phyloP scores from a whole-genome alignment of 2,113 vertebrate genomes.

The Lepisosteus oculatus region DNA sequence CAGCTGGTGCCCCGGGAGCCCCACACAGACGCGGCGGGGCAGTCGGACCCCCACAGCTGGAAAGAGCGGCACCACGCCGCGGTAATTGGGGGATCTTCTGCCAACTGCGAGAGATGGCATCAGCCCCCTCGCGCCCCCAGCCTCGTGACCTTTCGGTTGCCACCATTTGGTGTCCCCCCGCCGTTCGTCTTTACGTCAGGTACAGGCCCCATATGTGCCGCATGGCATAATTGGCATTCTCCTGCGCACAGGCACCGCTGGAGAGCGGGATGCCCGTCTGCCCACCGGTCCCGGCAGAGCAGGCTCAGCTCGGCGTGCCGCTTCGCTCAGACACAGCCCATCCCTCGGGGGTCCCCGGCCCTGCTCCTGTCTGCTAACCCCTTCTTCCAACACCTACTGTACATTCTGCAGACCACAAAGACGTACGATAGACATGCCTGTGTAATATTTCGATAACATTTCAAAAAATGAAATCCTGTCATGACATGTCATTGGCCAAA shows the following conservation, averaged over 20 bases:
- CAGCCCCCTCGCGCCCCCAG: not conserved
- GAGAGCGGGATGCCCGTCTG: constrained; percentile 36
- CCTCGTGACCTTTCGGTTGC: constrained; percentile 45
- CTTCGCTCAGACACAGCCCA: constrained; percentile 11
- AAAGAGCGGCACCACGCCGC: constrained; percentile 30
- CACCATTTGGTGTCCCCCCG: constrained; percentile 57
- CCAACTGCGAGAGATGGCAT: constrained; percentile 40
- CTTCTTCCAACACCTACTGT: too few species aligned
- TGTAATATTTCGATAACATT: too few species aligned
- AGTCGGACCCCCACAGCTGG: constrained; percentile 40
- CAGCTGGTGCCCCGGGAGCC: constrained; percentile 47
- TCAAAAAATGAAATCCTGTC: too few species aligned
- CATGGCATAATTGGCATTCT: constrained; percentile 58
- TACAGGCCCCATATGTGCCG: constrained; percentile 58
- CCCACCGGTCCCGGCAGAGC: constrained; percentile 34
- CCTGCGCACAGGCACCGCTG: constrained; percentile 36
- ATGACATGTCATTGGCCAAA: too few species aligned
- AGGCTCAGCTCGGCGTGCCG: constrained; percentile 33
- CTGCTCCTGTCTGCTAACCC: too few species aligned
- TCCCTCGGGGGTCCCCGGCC: too few species aligned
- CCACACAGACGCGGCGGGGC: constrained; percentile 43
- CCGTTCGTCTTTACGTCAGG: constrained; percentile 45
- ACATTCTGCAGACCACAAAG: too few species aligned
- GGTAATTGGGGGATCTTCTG: constrained; percentile 57
- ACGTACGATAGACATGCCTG: too few species aligned